These are phyloP conservation scores for Lophura nycthemera DNA, from an alignment of 2,113 vertebrate species.

Conservation along the genomic window DNA sequence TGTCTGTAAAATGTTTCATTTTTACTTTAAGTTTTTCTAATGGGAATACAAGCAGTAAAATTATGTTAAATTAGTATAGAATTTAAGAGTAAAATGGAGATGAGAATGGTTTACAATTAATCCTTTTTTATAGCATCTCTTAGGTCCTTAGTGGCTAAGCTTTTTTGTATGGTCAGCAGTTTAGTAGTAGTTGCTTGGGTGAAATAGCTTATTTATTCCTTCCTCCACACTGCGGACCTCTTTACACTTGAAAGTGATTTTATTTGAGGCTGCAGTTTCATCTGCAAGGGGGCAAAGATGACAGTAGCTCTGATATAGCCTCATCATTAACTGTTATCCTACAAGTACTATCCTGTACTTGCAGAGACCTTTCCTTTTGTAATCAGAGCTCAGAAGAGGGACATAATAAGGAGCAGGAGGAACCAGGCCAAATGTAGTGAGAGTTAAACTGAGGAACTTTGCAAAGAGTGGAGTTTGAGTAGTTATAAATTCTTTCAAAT, in stretches of 20 bases:
- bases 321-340: not conserved
- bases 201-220: not conserved
- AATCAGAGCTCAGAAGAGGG: not conserved
- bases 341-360: no score
- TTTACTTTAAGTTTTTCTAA: not conserved
- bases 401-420: fast-evolving
- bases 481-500: not conserved
- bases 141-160: not conserved
- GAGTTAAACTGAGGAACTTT: not conserved
- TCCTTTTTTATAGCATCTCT: not conserved
- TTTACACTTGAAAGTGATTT: not conserved
- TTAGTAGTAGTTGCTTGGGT: not conserved
- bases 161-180: not conserved
- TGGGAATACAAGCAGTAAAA: not conserved
- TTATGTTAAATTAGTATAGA: not conserved
- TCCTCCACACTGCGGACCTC: not conserved
- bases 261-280: not conserved
- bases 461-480: not conserved
- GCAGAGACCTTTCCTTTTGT: not conserved
- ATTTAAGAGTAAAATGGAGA: not conserved
- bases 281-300: not conserved
- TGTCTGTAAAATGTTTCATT: not conserved
- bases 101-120: not conserved
- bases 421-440: not conserved
- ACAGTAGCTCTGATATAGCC: not conserved